phyloP scores from a whole-genome alignment of 2,797 vertebrate species.

The Premnoplex brunnescens region DNA sequence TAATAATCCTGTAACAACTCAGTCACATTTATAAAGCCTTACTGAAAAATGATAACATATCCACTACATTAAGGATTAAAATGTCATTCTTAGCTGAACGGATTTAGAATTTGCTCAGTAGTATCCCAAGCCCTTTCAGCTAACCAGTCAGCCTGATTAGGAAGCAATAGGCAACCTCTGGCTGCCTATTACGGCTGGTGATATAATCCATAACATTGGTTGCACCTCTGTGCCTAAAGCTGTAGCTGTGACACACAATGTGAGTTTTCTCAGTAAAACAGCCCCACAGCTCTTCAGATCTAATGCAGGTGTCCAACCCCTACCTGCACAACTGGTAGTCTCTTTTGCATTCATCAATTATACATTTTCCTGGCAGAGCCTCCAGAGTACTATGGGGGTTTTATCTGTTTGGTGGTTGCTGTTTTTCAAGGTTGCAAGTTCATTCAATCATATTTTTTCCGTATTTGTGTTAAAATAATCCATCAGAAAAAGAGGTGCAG shows the following conservation, averaged over 20 bases:
- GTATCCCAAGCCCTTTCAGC: neutral
- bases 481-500: neutral
- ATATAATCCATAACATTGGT: neutral
- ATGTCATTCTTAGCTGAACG: slow-evolving; percentile 20
- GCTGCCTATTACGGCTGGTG: neutral
- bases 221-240: slow-evolving; percentile 4
- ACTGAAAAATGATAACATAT: slow-evolving; percentile 20
- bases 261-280: slow-evolving; percentile 22
- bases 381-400: neutral
- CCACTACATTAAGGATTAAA: slow-evolving; percentile 13
- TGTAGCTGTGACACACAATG: neutral
- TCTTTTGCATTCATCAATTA: neutral
- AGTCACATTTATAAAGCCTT: neutral
- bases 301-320: neutral
- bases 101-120: slow-evolving; percentile 2
- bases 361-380: neutral
- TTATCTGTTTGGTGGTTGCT: neutral
- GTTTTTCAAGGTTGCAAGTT: neutral
- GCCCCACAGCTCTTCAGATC: neutral
- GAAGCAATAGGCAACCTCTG: neutral
- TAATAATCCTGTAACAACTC: neutral
- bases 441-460: neutral
- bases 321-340: neutral
- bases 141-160: neutral
- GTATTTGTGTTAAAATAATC: neutral